Evolutionary conservation across 2,797 vertebrate genomes (phyloP).

Genomic region (Phoeniculus purpureus): DNA sequence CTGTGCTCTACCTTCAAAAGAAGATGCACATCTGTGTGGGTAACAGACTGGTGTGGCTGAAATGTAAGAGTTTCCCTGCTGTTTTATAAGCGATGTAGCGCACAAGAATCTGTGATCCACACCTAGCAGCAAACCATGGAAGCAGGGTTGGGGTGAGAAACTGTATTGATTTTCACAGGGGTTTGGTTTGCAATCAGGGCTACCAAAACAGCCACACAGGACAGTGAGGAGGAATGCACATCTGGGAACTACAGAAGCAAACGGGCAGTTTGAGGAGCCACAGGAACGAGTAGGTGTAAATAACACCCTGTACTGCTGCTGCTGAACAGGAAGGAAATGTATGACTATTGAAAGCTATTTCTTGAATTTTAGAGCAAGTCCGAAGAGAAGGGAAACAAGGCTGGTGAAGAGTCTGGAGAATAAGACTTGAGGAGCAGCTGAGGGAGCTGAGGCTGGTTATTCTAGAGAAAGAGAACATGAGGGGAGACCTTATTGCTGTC

Average conservation of each 20-base stretch:
- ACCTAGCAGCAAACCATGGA: not conserved
- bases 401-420: too few species aligned
- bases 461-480: too few species aligned
- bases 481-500: too few species aligned
- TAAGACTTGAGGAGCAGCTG: too few species aligned
- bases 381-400: too few species aligned
- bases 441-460: too few species aligned
- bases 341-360: not conserved
- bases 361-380: not conserved
- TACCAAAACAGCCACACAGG: not conserved
- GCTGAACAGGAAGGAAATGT: not conserved
- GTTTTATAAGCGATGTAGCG: not conserved
- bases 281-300: not conserved
- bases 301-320: not conserved
- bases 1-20: not conserved
- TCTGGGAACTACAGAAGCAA: not conserved
- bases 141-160: not conserved
- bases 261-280: not conserved
- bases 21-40: not conserved
- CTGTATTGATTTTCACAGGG: not conserved
- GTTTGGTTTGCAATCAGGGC: not conserved
- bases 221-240: fast-evolving
- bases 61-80: not conserved
- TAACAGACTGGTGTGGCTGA: not conserved
- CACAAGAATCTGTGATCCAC: not conserved